A percentile compares a stretch with the other conserved stretches of the same genome.
These are phyloP conservation scores for Stenolophus ochropezus DNA, from an alignment of 2,888 invertebrate genomes.

Conservation along the genomic window DNA sequence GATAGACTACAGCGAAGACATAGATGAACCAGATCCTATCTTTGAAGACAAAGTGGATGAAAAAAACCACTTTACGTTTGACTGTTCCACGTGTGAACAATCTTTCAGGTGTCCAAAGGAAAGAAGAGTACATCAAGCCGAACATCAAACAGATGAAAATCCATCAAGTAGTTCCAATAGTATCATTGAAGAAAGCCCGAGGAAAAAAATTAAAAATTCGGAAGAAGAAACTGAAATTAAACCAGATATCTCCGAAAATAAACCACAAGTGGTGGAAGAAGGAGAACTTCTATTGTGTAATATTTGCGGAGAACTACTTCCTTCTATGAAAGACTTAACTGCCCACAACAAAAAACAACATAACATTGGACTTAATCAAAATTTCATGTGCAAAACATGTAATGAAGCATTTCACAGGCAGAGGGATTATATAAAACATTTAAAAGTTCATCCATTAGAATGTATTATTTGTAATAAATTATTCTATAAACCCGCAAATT, in stretches of 20 bases:
- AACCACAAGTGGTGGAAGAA: conserved; percentile 37
- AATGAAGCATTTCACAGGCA: conserved; percentile 81
- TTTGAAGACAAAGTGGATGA: conserved; percentile 16
- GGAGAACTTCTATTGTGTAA: conserved; percentile 64
- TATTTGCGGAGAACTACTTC: conserved; percentile 67
- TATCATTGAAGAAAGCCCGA: conserved; percentile 65
- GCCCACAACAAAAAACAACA: conserved; percentile 74
- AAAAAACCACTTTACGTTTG: conserved; percentile 70
- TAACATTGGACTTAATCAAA: conserved; percentile 71
- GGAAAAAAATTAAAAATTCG: conserved; percentile 65
- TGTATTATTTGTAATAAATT: conserved; percentile 88
- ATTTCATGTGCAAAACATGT: conserved; percentile 78
- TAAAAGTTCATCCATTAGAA: conserved; percentile 87
- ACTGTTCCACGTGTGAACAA: conserved; percentile 77
- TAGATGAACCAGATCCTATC: background rate
- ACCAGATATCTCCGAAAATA: background rate
- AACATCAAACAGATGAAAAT: conserved; percentile 77
- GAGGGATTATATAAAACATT: conserved; percentile 82
- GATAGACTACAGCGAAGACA: conserved; percentile 47
- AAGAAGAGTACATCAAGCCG: conserved; percentile 78
- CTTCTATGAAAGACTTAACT: conserved; percentile 67
- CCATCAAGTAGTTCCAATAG: conserved; percentile 66
- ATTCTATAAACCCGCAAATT: conserved; percentile 82
- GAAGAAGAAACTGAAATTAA: conserved; percentile 69
- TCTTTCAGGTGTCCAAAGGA: conserved; percentile 79